Evolutionary conservation across 2,797 vertebrate genomes (phyloP).

Genomic region (Amazona ochrocephala): DNA sequence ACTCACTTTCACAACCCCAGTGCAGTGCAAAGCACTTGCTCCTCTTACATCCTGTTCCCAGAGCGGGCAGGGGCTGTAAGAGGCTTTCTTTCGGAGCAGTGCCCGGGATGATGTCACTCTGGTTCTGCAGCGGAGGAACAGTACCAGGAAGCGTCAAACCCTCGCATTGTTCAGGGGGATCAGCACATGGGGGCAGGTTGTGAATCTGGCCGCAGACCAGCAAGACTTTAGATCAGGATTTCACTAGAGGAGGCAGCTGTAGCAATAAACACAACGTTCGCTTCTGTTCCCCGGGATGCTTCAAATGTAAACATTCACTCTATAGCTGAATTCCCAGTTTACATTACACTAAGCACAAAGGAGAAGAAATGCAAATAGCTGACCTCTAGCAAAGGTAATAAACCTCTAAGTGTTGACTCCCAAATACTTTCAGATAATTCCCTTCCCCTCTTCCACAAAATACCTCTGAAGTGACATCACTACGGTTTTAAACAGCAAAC

Average conservation of each 20-base stretch:
- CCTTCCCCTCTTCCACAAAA: conserved; percentile 50
- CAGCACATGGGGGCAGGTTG: not conserved
- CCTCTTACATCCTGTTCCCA: not conserved
- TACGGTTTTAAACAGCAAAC: conserved; percentile 68
- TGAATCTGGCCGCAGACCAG: conserved; percentile 15
- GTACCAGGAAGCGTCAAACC: conserved; percentile 43
- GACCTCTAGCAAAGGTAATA: conserved; percentile 47
- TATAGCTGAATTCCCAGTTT: conserved; percentile 57
- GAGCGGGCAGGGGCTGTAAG: not conserved
- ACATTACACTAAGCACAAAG: conserved; percentile 46
- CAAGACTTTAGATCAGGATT: conserved; percentile 33
- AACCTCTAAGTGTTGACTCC: conserved; percentile 61
- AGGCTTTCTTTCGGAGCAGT: not conserved
- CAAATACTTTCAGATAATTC: conserved; percentile 56
- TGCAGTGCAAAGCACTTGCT: not conserved
- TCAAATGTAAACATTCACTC: conserved; percentile 59
- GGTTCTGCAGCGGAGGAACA: not conserved
- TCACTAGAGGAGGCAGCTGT: conserved; percentile 33
- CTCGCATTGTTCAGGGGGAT: not conserved
- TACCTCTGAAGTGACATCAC: conserved; percentile 42
- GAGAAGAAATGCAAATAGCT: conserved; percentile 59
- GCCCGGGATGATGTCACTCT: not conserved
- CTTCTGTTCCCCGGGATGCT: conserved; percentile 28
- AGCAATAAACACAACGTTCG: conserved; percentile 39
- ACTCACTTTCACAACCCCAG: not conserved